Evolutionary conservation across 2,797 vertebrate species (phyloP).

Genomic region (Poeciliopsis turneri): DNA sequence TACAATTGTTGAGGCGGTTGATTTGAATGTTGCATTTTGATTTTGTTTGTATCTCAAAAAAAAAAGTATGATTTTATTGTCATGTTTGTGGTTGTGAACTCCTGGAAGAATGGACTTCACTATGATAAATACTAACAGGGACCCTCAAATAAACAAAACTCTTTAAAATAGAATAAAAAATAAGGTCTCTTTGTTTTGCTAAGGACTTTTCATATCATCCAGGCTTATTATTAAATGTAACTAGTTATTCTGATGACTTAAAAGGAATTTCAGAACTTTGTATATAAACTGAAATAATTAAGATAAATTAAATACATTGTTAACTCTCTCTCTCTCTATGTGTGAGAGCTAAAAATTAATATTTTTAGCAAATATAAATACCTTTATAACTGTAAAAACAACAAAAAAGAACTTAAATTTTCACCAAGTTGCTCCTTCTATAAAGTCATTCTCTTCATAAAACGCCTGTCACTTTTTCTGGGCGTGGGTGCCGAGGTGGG

Average conservation of each 20-base stretch:
- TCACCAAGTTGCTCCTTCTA: background rate
- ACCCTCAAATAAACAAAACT: no score
- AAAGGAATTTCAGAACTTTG: background rate
- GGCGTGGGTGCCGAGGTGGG: constrained; percentile 59
- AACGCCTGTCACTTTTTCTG: constrained; percentile 35
- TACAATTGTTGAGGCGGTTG: no score
- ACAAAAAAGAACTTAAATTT: background rate
- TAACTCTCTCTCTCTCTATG: background rate
- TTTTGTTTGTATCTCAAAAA: no score
- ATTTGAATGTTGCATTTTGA: no score
- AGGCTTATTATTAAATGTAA: background rate
- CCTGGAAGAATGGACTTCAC: no score
- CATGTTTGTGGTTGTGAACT: no score
- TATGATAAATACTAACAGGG: no score
- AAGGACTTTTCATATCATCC: background rate
- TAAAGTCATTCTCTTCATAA: background rate
- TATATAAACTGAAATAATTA: background rate
- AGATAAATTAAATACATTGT: background rate
- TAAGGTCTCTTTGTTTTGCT: background rate
- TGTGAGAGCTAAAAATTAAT: no score
- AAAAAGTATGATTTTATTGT: no score
- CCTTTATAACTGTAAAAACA: background rate
- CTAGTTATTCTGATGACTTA: background rate
- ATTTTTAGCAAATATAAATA: background rate
- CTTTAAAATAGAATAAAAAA: background rate